Base-by-base conservation (phyloP, 2,113 vertebrate genomes). In the Polyodon spathula region DNA sequence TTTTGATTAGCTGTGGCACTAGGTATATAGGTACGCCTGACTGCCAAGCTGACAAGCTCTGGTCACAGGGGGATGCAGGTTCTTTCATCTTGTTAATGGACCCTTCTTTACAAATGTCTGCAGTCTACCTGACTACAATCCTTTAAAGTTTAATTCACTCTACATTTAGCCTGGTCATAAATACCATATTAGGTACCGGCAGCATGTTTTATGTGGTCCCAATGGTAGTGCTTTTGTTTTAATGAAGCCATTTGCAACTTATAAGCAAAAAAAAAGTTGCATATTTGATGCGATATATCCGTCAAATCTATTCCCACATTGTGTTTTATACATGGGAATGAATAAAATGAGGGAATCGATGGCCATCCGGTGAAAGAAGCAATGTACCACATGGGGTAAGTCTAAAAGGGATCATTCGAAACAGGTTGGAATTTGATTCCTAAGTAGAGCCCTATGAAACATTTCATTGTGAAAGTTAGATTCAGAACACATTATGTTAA, bases 131-230 rank as follows among this genome's bases (percentile, higher is more conserved):
- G 95, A 90, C 86, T 92, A 76, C 72, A 90, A 90, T 90, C 83
- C 89, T 92, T 98, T 96, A 97, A 96, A 95, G 87, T 97, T 97
- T 95, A 95, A 98, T 96, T 96, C 90, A 91, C 85, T 93, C 90
- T 94, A 93, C 93, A 97, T 98, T 97, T 97, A 93, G 91, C 80
- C 63, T 54, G 87, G 89, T 93, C 93, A 94, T 95, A 97, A 97
- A 97, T 93, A 97, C 88, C 90, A 90, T 93, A 88, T 95, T 94
- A 94, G 91, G 89, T 91, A 90, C 88, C 89, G 81, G 86, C 86
- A 80, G 84, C 92, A 81, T 88, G 83, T 87, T 93, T 89, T 84
- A 87, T 84, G 82, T 74, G 85, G 84, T 97, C 93, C 93, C 93
- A 83, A 79, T 87, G 92, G 93, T 91, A 81, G 75, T 85, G 90